phyloP scores from a whole-genome alignment of 2,113 vertebrate genomes.

The Burhinus oedicnemus region DNA sequence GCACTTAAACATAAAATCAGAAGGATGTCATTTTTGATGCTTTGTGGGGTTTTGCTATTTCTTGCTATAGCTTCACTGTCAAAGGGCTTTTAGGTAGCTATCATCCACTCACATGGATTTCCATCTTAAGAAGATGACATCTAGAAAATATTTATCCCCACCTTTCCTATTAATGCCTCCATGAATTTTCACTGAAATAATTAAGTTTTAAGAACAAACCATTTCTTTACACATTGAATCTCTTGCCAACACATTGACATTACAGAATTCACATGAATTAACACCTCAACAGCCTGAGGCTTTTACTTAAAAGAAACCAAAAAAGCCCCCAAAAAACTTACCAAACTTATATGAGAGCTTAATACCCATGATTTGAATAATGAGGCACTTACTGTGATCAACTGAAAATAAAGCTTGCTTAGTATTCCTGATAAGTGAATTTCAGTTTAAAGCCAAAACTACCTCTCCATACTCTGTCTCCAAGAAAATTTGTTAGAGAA shows the following conservation, averaged over 20 bases:
- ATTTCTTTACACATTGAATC: constrained; percentile 28
- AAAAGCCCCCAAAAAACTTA: background rate
- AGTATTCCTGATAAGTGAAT: background rate
- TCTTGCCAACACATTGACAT: constrained; percentile 36
- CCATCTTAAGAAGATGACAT: constrained; percentile 35
- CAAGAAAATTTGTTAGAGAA: background rate
- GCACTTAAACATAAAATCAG: background rate
- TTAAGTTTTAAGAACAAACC: constrained; percentile 64
- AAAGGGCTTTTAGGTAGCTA: background rate
- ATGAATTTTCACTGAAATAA: constrained; percentile 69
- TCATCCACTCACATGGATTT: background rate
- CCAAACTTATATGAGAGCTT: background rate
- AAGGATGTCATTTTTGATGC: background rate
- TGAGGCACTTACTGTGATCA: background rate
- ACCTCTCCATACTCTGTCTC: background rate
- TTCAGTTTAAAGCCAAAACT: background rate
- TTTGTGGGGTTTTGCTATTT: background rate
- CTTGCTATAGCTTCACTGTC: background rate
- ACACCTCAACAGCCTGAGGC: constrained; percentile 28
- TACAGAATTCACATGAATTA: constrained; percentile 58
- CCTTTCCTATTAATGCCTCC: constrained; percentile 38
- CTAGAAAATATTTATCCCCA: constrained; percentile 48
- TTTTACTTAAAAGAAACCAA: constrained; percentile 16
- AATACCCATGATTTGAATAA: background rate
- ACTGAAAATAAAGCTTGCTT: background rate